Conservation (phyloP, 2,888 invertebrate species). For the Tigriopus californicus region DNA sequence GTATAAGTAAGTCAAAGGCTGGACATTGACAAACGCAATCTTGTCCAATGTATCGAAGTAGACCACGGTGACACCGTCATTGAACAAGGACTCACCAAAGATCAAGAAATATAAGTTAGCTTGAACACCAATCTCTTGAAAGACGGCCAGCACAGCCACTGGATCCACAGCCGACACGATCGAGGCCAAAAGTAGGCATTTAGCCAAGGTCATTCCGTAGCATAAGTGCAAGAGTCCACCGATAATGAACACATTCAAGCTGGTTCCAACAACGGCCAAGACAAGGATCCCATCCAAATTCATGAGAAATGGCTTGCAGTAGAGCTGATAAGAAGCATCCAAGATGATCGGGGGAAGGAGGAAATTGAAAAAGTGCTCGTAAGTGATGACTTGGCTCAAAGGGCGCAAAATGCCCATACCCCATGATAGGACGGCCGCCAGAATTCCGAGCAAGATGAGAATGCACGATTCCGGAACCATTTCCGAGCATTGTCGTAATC, state of each 20-base stretch:
- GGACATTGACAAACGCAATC: slow-evolving; percentile 24
- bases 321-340: slow-evolving; percentile 36
- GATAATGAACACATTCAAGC: slow-evolving; percentile 30
- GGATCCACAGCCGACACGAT: slow-evolving; percentile 30
- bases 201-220: slow-evolving; percentile 18
- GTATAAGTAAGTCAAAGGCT: no score
- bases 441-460: slow-evolving; percentile 32
- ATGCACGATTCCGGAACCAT: slow-evolving; percentile 33
- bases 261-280: slow-evolving; percentile 30
- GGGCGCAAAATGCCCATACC: no score
- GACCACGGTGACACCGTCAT: slow-evolving; percentile 36
- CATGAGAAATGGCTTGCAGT: slow-evolving; percentile 35
- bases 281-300: slow-evolving; percentile 34
- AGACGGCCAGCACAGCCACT: slow-evolving; percentile 32
- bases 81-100: slow-evolving; percentile 36
- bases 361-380: slow-evolving; percentile 32
- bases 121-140: slow-evolving; percentile 31
- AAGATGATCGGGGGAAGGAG: slow-evolving; percentile 36
- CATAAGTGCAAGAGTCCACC: slow-evolving; percentile 23
- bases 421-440: slow-evolving; percentile 17
- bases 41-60: slow-evolving; percentile 28
- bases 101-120: slow-evolving; percentile 30
- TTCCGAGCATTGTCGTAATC: not conserved
- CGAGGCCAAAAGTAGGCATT: no score
- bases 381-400: slow-evolving; percentile 25